phyloP scores from a whole-genome alignment of 2,113 vertebrate genomes.

The Glaucidium brasilianum region DNA sequence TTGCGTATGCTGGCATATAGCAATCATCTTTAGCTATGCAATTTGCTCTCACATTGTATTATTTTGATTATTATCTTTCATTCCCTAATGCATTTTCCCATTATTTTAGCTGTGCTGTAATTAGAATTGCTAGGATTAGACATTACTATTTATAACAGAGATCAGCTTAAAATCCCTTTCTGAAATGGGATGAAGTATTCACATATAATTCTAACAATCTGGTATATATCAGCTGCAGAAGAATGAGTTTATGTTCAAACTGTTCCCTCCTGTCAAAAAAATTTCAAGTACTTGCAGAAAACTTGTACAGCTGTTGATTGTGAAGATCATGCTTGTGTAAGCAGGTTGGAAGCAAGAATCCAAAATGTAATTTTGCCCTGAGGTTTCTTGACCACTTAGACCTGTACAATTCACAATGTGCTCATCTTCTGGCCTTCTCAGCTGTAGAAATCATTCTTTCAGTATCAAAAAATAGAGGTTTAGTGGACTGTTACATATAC shows the following conservation, averaged over 20 bases:
- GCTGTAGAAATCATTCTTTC: background rate
- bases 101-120: background rate
- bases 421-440: background rate
- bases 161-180: background rate
- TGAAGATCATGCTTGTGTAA: background rate
- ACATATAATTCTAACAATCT: background rate
- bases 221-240: background rate
- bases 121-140: constrained; percentile 10
- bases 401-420: background rate
- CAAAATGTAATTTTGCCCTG: background rate
- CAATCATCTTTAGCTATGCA: background rate
- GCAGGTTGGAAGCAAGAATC: background rate
- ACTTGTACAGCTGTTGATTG: background rate
- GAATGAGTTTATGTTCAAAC: background rate
- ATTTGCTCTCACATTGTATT: background rate
- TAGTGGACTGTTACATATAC: background rate
- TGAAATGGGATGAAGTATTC: background rate
- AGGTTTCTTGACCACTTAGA: background rate
- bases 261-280: background rate
- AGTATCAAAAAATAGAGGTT: rapidly evolving
- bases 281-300: background rate
- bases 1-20: background rate
- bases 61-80: background rate
- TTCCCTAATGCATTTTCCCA: background rate
- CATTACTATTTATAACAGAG: background rate